Percentiles rank a stretch among this genome's conserved stretches.
phyloP scores from a whole-genome alignment of 2,113 vertebrate genomes.

The Trematocara nigrifrons region DNA sequence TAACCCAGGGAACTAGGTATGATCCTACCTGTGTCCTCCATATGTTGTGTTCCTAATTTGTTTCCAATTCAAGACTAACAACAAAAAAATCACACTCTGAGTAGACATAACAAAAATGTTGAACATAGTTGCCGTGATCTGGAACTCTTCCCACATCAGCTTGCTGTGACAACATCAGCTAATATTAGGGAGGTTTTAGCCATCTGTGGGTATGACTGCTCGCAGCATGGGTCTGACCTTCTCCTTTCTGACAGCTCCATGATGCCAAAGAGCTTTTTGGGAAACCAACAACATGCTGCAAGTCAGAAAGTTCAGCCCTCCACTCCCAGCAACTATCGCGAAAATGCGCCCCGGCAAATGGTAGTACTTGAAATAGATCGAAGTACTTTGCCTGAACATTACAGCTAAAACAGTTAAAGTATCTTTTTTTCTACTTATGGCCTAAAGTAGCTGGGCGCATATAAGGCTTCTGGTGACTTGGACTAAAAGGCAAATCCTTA shows the following conservation, averaged over 20 bases:
- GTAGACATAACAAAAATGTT: background rate
- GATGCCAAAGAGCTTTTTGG: background rate
- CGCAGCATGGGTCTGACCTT: background rate
- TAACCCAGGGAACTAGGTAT: background rate
- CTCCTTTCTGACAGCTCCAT: conserved; percentile 3
- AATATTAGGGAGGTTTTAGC: background rate
- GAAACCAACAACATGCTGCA: background rate
- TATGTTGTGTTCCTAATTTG: background rate
- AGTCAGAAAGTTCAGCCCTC: background rate
- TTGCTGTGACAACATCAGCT: background rate
- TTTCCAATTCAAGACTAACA: background rate
- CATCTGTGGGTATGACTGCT: background rate
- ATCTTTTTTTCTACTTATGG: background rate
- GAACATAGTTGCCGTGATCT: background rate
- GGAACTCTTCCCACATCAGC: background rate
- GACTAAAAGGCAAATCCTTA: background rate
- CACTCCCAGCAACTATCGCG: background rate
- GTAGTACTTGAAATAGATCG: background rate
- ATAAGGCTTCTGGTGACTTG: background rate
- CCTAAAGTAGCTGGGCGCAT: background rate
- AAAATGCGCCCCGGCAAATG: background rate
- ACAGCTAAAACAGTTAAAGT: background rate
- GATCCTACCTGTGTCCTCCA: background rate
- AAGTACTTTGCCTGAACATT: background rate
- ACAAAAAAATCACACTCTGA: background rate